Evolutionary conservation across 2,113 vertebrate genomes (phyloP), one percentile per base, ranked within the genome.

Genomic region (Epinephelus cyanopodus): DNA sequence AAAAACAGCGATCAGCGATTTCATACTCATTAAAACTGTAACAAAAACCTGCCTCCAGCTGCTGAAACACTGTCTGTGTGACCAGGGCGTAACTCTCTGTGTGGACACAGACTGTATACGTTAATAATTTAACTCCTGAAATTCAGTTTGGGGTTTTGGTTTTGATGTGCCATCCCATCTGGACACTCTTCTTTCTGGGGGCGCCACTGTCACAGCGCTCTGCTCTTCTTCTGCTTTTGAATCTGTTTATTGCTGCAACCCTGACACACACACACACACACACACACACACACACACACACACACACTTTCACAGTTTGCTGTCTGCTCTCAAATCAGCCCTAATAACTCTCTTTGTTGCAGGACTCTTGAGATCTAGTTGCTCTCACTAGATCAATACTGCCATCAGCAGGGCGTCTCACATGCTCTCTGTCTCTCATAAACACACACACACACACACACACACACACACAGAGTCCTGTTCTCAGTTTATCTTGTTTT

Each of bases 301-400:
- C 33, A 73, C 50, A 77, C 39, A 65, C 50, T 14, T 13, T 9
- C 48, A 75, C 47, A 68, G 57, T 63, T 64, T 15, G 52, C 27
- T 9, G 37, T 77, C 67, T 66, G 71, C 50, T 83, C 73, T 78
- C 61, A 87, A 64, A 83, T 68, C 62, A 79, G 74, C 77, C 65
- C 72, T 68, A 92, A 91, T 83, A 91, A 90, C 85, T 77, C 70
- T 54, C 33, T 77, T 68, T 76, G 47, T 82, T 81, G 85, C 84
- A 80, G 60, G 71, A 74, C 79, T 79, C 68, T 12, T 33, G 65
- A 89, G 87, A 79, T 92, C 74, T 71, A 58, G 79, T 91, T 92
- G 87, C 89, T 69, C 48, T 74, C 2, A 17, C 29, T 73, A 27
- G 48, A 92, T 93, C 89, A 90, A 91, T 93, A 83, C 61, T 63